Percentiles rank a stretch among this genome's conserved stretches.
phyloP scores from a whole-genome alignment of 2,113 vertebrate genomes.

The Chascanopsetta lugubris region DNA sequence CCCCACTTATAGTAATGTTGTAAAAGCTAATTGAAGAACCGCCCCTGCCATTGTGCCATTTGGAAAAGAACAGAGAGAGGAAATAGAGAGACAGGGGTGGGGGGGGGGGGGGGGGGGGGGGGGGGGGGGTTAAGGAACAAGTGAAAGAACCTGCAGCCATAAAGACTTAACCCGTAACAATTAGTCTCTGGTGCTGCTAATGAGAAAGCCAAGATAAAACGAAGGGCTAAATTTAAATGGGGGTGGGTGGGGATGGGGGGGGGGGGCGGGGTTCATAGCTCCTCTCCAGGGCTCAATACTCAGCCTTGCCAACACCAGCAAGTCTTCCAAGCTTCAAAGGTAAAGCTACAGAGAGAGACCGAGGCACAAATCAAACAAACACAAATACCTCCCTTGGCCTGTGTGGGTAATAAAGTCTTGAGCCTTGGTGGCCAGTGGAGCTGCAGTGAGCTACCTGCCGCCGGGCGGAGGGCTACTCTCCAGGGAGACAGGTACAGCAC shows the following conservation, averaged over 20 bases:
- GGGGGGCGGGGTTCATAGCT: too few relatives aligned
- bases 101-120: conserved; percentile 14
- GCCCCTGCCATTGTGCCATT: conserved; percentile 82
- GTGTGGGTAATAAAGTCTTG: conserved; percentile 68
- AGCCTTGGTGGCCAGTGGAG: conserved; percentile 31
- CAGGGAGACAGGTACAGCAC: conserved; percentile 22
- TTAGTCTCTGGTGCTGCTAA: conserved; percentile 90
- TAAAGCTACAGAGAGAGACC: conserved; percentile 33
- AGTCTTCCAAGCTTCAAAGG: conserved; percentile 77
- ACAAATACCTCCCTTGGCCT: conserved; percentile 43
- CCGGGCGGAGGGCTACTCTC: conserved; percentile 39
- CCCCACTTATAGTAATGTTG: conserved; percentile 85
- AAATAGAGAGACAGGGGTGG: conserved; percentile 22
- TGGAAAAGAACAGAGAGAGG: conserved; percentile 79
- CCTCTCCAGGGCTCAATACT: conserved; percentile 81
- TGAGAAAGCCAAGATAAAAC: conserved; percentile 87
- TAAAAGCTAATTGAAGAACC: conserved; percentile 95
- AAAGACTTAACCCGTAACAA: conserved; percentile 90
- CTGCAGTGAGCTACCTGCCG: conserved; percentile 32
- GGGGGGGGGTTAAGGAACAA: conserved; percentile 23
- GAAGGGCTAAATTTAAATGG: conserved; percentile 86
- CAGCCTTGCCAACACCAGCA: conserved; percentile 79
- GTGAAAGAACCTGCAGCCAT: conserved; percentile 77
- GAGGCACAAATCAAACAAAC: conserved; percentile 12
- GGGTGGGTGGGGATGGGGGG: too few relatives aligned